Evolutionary conservation across 2,888 invertebrate species (phyloP), one percentile per base, ranked within the genome.

Genomic region (Resseliella maxima): DNA sequence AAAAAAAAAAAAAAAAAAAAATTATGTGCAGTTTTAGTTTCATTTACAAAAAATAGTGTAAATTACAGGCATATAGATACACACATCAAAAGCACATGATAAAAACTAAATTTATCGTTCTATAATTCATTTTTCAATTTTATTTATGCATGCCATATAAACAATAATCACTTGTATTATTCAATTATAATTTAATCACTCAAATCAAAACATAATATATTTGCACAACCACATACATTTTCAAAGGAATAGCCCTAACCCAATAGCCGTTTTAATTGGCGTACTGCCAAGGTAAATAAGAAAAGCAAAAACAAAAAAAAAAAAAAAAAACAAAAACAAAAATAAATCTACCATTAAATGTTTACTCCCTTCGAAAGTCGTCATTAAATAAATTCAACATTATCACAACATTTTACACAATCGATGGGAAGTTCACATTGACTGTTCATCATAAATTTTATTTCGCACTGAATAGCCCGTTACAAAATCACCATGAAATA

Each of bases 261-360:
- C 96, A 92, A 96, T 97, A 93, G 96, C 96, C 92, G 96, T 95
- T 93, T 95, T 97, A 95, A 96, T 97, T 94, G 95, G 96, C 93
- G 94, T 96, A 91, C 93, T 97, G 93, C 95, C 97, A 94, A 97
- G 97, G 97, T 97, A 97, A 94, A 83, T 83, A 83, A 38, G n/a
- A 24, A 24, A 59, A 15, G 6, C n/a, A 59, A n/a, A 50, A 50
- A 50, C 50, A 50, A 50, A 2, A 10, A 18, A 41, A n/a, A n/a
- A n/a, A n/a, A n/a, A n/a, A n/a, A n/a, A n/a, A n/a, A n/a, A n/a
- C n/a, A n/a, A n/a, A n/a, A n/a, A n/a, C n/a, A n/a, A n/a, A n/a
- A n/a, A n/a, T n/a, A n/a, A n/a, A n/a, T n/a, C n/a, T n/a, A n/a
- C n/a, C n/a, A n/a, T n/a, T n/a, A n/a, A n/a, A n/a, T n/a, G n/a